A percentile compares a stretch with the other conserved stretches of the same genome.
These are phyloP conservation scores for Cranoglanis bouderius DNA, from an alignment of 2,113 vertebrate species.

Conservation along the genomic window DNA sequence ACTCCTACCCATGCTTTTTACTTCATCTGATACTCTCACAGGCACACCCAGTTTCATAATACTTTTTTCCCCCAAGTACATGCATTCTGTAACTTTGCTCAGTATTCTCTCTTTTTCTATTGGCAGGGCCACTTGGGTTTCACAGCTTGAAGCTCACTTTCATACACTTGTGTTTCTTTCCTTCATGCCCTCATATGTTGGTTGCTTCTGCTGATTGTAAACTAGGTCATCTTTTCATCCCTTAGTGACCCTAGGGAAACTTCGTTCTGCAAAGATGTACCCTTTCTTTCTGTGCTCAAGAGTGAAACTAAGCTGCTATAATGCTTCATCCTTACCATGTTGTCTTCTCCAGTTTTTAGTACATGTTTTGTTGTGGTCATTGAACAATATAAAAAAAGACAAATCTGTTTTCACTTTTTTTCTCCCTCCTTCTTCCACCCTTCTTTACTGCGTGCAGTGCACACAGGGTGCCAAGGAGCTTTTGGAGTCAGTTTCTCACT, in stretches of 20 bases:
- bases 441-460: constrained; percentile 61
- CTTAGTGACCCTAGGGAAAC: constrained; percentile 11
- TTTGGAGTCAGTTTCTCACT: constrained; percentile 69
- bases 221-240: constrained; percentile 17
- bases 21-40: not conserved
- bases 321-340: not conserved
- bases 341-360: constrained; percentile 9
- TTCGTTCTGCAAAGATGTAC: not conserved
- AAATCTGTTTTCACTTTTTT: not conserved
- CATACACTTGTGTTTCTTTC: not conserved
- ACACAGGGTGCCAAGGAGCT: constrained; percentile 71
- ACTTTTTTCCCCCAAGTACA: not conserved
- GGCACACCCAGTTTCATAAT: constrained; percentile 10
- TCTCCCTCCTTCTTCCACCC: not conserved
- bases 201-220: constrained; percentile 9
- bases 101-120: constrained; percentile 26
- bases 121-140: constrained; percentile 20
- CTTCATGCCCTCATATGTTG: constrained; percentile 3
- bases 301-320: not conserved
- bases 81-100: not conserved
- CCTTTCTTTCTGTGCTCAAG: not conserved
- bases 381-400: not conserved
- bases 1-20: not conserved
- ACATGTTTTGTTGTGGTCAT: constrained; percentile 14
- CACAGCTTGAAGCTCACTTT: constrained; percentile 3